phyloP scores from a whole-genome alignment of 92 coral and sea anemone genomes.

The Palythoa grandis region DNA sequence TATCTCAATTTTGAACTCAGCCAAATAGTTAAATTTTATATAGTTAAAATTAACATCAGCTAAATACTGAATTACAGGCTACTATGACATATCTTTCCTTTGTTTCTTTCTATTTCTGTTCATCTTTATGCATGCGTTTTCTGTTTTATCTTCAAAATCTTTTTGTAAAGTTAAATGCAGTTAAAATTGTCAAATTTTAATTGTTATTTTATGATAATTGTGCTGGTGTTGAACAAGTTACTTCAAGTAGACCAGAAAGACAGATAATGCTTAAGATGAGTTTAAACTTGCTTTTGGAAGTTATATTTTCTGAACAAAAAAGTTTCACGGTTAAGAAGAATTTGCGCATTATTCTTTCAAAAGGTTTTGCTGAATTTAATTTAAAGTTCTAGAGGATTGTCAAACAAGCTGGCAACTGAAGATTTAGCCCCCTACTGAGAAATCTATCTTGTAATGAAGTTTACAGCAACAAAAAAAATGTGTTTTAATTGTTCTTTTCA shows the following conservation, averaged over 20 bases:
- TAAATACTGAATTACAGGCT: background rate
- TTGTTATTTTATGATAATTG: constrained; percentile 1
- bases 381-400: too few relatives aligned
- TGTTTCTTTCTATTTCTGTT: constrained; percentile 2
- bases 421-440: too few relatives aligned
- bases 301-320: background rate
- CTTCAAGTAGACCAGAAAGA: background rate
- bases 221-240: constrained; percentile 1
- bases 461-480: too few relatives aligned
- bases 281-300: background rate
- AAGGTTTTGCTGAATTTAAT: too few relatives aligned
- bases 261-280: background rate
- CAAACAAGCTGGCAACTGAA: too few relatives aligned
- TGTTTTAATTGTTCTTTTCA: too few relatives aligned
- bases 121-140: background rate
- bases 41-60: background rate
- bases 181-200: background rate
- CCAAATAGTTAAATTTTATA: background rate
- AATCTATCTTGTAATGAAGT: too few relatives aligned
- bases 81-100: background rate
- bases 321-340: background rate
- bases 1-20: background rate
- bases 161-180: background rate
- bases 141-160: background rate
- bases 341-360: too few relatives aligned